Base-by-base conservation (phyloP, 2,113 vertebrate genomes). In the Amphiprion percula region DNA sequence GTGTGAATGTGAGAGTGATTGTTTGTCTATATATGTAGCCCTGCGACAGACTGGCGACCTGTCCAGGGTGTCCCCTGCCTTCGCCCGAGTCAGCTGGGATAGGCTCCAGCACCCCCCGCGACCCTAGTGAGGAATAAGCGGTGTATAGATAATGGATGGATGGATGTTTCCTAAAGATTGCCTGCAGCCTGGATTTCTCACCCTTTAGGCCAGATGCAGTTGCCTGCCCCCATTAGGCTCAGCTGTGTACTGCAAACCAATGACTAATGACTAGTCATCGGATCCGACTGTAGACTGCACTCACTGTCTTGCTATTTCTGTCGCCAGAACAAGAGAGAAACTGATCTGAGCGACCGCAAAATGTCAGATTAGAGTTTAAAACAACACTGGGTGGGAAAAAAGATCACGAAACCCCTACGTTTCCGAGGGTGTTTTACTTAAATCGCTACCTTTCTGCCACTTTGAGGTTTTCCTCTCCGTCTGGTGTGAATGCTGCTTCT, bases 191-290 rank as follows among this genome's bases (percentile, higher is more conserved):
- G 71, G 55, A 61, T 60, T 19, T 14, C 33, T 58, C 62, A 17
- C n/a, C 41, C 14, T 41, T 15, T 44, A 1, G 15, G 80, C 87
- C 79, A 41, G 7, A 47, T 88, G 91, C 90, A 24, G 72, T 84
- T 41, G 85, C 65, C 90, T 92, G 91, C 89, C 90, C 88, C 88
- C 91, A 26, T 74, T 72, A 87, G 91, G 89, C 81, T 59, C 11
- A 84, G 33, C 2, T 9, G 56, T 6, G 90, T 55, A 92, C 73
- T 87, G 81, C 90, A 84, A 2, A 30, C 33, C 61, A 78, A 55
- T 84, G 62, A 52, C 21, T 9, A 4, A 12, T 7, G 47, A 62
- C n/a, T 0, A 21, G 26, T 49, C 44, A 47, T 0, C 39, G 46
- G 26, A 9, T 17, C 2, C 53, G 63, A 55, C 72, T 60, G 16